phyloP scores from a whole-genome alignment of 2,888 invertebrate genomes.

The Pyralis farinalis region DNA sequence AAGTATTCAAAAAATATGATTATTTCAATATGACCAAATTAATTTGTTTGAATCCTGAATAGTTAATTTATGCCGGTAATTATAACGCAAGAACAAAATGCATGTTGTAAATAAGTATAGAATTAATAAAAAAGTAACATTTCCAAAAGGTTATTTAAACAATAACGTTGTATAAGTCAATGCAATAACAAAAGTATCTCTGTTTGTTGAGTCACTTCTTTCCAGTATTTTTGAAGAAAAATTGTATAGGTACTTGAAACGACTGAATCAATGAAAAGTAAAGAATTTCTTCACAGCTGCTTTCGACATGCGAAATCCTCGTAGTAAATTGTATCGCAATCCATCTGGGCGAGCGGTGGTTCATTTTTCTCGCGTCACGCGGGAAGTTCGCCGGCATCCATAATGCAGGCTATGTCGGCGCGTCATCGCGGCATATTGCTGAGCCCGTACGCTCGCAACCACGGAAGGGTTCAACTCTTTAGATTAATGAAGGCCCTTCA shows the following conservation, averaged over 20 bases:
- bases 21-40: no score
- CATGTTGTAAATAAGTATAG: no score
- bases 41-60: no score
- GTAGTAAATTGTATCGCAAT: slow-evolving; percentile 63
- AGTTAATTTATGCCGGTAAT: no score
- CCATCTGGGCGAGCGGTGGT: slow-evolving; percentile 58
- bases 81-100: no score
- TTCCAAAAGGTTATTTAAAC: no score
- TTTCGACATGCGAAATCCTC: slow-evolving; percentile 1
- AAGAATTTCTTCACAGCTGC: slow-evolving; percentile 17
- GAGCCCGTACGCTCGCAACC: slow-evolving; percentile 19
- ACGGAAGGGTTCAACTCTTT: slow-evolving; percentile 54
- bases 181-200: no score
- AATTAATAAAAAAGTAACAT: no score
- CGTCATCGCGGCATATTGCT: slow-evolving; percentile 75
- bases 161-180: no score
- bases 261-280: slow-evolving; percentile 12
- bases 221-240: no score
- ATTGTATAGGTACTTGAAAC: slow-evolving; percentile 10
- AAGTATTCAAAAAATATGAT: neutral
- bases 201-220: no score
- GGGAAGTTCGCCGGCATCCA: slow-evolving; percentile 69
- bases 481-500: slow-evolving; percentile 48
- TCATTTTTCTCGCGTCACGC: slow-evolving; percentile 79
- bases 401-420: slow-evolving; percentile 75